Evolutionary conservation across 2,113 vertebrate species (phyloP), one percentile per base, ranked within the genome.

Genomic region (Aramus guarauna): DNA sequence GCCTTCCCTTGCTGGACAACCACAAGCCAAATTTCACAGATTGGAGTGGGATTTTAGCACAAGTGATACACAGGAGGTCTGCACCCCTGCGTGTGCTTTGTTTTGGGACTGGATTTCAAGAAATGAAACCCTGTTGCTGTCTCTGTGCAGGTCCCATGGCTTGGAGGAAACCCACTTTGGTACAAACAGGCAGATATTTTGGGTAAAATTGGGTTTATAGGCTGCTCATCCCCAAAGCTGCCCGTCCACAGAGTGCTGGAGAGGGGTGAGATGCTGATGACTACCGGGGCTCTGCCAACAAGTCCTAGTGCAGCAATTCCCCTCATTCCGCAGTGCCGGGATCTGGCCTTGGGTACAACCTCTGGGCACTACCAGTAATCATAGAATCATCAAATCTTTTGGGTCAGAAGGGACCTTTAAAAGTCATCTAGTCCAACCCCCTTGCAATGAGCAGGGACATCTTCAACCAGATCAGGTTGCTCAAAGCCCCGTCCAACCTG

Each of bases 341-440:
- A 67, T 63, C 15, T 0, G 0, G 22, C 26, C 55, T 68, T 6
- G 4, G 34, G 32, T 3, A 14, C 0, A 0, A 59, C 15, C 6
- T 74, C 56, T n/a, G n/a, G 23, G 24, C 1, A 4, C 30, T 66
- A 37, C 6, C 50, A 45, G 3, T 21, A 34, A 43, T 29, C 21
- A 48, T 5, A n/a, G 15, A 24, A 34, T 22, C 14, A 36, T 5
- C 0, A 8, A 9, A 69, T 18, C 3, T 18, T 73, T 83, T 71
- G 39, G 29, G 34, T 23, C 11, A 15, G 23, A 52, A 78, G 5
- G 17, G 11, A 47, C 20, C 7, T 55, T 67, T 16, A 2, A 72
- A 56, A 22, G 1, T 2, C 43, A 71, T 9, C 3, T 4, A 21
- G 15, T 56, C 24, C 62, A 50, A 41, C 0, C 2, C 3, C 14